Evolutionary conservation across 2,888 invertebrate species (phyloP).

Genomic region (Scrobipalpa atriplicella): DNA sequence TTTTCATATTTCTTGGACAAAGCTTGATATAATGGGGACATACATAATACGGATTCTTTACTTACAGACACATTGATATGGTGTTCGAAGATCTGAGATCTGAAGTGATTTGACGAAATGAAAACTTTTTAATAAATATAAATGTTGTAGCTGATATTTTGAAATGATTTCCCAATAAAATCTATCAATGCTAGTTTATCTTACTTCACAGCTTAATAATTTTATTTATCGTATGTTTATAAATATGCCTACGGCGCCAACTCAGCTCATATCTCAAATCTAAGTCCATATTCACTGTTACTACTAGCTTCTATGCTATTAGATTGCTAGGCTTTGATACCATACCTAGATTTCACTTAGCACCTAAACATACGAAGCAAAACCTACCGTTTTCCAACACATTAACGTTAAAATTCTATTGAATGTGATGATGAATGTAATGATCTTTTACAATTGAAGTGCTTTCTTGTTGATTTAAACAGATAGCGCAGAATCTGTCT

Average conservation of each 20-base stretch:
- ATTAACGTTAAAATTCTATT: constrained; percentile 32
- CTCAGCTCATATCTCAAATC: constrained; percentile 57
- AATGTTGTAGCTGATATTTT: no score
- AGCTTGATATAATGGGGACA: no score
- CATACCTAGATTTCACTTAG: constrained; percentile 51
- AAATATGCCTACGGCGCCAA: constrained; percentile 44
- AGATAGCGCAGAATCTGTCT: constrained; percentile 46
- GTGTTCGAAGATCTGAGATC: no score
- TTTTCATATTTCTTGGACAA: no score
- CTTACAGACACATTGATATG: no score
- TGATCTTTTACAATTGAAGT: not conserved
- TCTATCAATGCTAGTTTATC: no score
- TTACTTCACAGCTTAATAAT: not conserved
- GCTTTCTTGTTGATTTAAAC: constrained; percentile 25
- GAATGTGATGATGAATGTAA: not conserved
- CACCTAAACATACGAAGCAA: constrained; percentile 36
- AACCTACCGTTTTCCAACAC: constrained; percentile 14
- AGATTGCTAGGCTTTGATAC: constrained; percentile 59
- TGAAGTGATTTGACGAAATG: no score
- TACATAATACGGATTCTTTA: no score
- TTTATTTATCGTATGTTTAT: not conserved
- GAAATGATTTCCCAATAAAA: no score
- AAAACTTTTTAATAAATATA: no score
- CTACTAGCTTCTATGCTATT: constrained; percentile 46
- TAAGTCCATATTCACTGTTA: constrained; percentile 61